phyloP scores from a whole-genome alignment of 2,113 vertebrate species.

The Colius striatus region DNA sequence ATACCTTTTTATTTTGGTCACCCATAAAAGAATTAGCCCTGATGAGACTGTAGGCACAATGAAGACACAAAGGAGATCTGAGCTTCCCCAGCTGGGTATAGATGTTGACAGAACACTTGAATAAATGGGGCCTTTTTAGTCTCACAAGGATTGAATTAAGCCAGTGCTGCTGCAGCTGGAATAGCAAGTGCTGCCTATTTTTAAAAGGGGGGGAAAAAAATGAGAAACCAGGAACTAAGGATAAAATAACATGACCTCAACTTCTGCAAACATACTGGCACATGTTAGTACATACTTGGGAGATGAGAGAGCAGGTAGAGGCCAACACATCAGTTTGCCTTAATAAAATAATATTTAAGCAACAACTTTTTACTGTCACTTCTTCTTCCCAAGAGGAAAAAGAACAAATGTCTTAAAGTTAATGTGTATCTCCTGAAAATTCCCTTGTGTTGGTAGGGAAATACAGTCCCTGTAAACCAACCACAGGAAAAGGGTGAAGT shows the following conservation, averaged over 20 bases:
- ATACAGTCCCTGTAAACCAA: accelerated
- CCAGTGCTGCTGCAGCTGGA: not conserved
- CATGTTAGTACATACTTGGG: not conserved
- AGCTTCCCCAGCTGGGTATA: not conserved
- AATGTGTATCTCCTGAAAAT: not conserved
- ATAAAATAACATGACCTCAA: not conserved
- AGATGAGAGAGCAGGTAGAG: not conserved
- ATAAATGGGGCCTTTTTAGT: not conserved
- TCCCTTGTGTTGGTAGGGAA: not conserved
- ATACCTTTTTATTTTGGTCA: no score
- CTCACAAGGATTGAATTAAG: not conserved
- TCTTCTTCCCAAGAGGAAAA: not conserved
- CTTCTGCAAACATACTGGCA: not conserved
- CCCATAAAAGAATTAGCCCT: not conserved
- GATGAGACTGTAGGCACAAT: accelerated
- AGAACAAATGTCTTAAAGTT: not conserved
- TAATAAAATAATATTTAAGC: not conserved
- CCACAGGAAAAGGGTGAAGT: not conserved
- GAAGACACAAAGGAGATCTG: not conserved
- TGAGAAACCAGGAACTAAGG: not conserved
- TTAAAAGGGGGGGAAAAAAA: not conserved
- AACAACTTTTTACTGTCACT: not conserved
- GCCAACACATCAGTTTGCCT: not conserved
- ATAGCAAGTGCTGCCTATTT: not conserved
- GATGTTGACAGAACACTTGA: not conserved